phyloP scores from a whole-genome alignment of 2,888 invertebrate genomes.

The Drosophila borealis region DNA sequence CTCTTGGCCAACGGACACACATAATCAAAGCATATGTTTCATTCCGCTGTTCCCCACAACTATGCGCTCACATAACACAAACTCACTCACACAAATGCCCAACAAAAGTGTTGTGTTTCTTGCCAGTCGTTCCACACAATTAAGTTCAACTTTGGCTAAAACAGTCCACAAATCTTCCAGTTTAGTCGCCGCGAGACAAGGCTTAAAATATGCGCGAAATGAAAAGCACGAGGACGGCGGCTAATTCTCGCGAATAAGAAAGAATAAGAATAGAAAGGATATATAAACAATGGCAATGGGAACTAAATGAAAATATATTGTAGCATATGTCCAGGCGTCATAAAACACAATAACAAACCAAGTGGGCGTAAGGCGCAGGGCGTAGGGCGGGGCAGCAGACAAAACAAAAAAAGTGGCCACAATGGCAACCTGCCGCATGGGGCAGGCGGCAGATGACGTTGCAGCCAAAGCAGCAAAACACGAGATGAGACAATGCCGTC shows the following conservation, averaged over 20 bases:
- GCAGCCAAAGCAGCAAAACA: constrained; percentile 16
- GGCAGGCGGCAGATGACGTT: constrained; percentile 11
- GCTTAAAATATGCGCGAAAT: constrained; percentile 10
- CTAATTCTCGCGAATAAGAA: constrained; percentile 15
- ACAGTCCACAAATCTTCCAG: constrained; percentile 15
- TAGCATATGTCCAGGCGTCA: constrained; percentile 59
- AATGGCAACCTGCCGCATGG: constrained; percentile 23
- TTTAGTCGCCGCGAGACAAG: constrained; percentile 4
- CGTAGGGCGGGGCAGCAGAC: constrained; percentile 1
- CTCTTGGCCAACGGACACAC: not conserved
- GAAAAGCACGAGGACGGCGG: constrained; percentile 17
- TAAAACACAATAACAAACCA: constrained; percentile 53
- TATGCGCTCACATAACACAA: too few relatives aligned
- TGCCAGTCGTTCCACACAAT: constrained; percentile 9
- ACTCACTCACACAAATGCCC: not conserved
- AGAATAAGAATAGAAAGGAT: constrained; percentile 1
- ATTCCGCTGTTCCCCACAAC: not conserved
- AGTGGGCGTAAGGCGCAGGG: not conserved
- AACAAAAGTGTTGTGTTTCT: not conserved
- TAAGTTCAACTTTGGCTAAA: constrained; percentile 12
- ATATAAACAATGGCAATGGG: constrained; percentile 28
- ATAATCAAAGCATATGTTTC: not conserved
- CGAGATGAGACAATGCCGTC: constrained; percentile 26
- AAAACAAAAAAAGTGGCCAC: constrained; percentile 26
- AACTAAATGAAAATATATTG: constrained; percentile 62